These are phyloP conservation scores for Ataeniobius toweri DNA, from an alignment of 2,797 vertebrate species.

Conservation along the genomic window DNA sequence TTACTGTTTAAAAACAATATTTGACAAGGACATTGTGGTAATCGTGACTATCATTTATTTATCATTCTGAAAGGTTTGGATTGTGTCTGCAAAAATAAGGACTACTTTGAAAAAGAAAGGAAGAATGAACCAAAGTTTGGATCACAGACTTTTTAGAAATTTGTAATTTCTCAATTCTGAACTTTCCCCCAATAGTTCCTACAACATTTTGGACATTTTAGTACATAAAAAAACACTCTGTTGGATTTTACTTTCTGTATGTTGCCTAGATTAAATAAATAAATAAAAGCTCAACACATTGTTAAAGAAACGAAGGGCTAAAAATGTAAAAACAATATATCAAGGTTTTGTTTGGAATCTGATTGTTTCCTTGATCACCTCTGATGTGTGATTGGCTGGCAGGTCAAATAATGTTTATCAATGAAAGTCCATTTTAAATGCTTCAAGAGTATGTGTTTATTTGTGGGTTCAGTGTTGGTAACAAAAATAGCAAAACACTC, in stretches of 20 bases:
- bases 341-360: neutral
- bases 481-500: neutral
- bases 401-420: neutral
- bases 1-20: neutral
- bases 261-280: neutral
- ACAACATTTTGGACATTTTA: neutral
- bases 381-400: neutral
- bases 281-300: neutral
- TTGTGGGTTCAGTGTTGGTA: neutral
- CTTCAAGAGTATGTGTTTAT: neutral
- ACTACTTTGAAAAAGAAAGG: neutral
- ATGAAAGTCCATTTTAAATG: neutral
- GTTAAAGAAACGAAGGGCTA: neutral
- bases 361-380: neutral
- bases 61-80: neutral
- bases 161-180: neutral
- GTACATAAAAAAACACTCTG: neutral
- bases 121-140: neutral
- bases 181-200: neutral
- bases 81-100: neutral
- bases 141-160: neutral
- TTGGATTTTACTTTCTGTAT: neutral
- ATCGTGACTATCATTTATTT: neutral
- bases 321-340: too few species aligned
- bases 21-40: too few species aligned